Conservation (phyloP, 2,113 vertebrate species). For the Atlantisia rogersi region DNA sequence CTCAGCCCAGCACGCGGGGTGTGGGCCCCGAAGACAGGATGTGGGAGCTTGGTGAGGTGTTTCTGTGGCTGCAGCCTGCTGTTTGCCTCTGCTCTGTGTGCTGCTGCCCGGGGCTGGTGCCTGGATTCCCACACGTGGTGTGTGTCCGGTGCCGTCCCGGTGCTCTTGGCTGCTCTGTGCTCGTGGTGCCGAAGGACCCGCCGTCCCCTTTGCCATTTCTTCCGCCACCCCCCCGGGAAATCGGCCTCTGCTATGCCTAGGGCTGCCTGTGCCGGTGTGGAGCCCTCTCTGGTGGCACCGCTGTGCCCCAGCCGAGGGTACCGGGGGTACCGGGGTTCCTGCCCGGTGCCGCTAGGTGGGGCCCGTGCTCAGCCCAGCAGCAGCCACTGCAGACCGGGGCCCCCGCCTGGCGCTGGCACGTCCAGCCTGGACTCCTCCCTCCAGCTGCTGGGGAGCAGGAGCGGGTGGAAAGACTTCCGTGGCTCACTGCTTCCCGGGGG, state of each 20-base stretch:
- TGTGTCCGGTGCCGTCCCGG: too few species aligned
- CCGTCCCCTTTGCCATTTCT: neutral
- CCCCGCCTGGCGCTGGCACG: neutral
- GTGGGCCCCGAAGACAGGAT: accelerated
- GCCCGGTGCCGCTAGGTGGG: neutral
- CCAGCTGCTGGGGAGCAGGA: neutral
- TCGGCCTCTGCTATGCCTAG: too few species aligned
- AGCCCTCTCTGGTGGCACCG: accelerated
- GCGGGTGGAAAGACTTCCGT: neutral
- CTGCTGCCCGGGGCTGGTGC: neutral
- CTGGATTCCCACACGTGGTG: accelerated
- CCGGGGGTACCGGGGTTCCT: too few species aligned
- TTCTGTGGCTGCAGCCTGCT: neutral
- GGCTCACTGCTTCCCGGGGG: neutral
- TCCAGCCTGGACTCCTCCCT: neutral
- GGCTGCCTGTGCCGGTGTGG: neutral
- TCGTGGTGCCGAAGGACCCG: neutral
- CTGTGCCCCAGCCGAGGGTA: neutral
- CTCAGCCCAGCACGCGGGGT: accelerated
- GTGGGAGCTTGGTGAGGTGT: accelerated
- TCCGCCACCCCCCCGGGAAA: neutral
- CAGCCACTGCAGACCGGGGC: accelerated
- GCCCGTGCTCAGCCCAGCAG: neutral
- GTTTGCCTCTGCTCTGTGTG: neutral
- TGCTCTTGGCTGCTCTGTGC: accelerated